Conservation (phyloP, 2,888 invertebrate genomes). For the Crossocerus cetratus region DNA sequence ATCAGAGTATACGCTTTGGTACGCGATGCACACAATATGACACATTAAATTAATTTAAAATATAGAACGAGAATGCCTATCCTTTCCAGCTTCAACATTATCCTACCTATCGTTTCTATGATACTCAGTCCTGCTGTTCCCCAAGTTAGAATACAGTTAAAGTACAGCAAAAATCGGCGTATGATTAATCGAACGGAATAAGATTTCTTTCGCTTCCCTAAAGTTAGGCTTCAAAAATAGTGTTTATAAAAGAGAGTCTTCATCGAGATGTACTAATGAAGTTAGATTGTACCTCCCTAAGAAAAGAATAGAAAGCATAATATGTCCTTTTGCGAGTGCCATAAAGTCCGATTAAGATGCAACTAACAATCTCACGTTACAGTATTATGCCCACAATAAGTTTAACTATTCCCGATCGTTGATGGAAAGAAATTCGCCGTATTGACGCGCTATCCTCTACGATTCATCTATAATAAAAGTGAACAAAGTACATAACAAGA, state of each 20-base stretch:
- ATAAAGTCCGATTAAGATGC: too few species aligned
- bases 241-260: too few species aligned
- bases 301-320: too few species aligned
- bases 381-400: too few species aligned
- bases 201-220: constrained; percentile 18
- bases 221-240: neutral
- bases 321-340: neutral
- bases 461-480: constrained; percentile 28
- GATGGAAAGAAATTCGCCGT: constrained; percentile 17
- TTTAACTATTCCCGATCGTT: constrained; percentile 17
- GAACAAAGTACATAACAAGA: constrained; percentile 20
- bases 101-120: constrained; percentile 6
- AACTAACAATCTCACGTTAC: too few species aligned
- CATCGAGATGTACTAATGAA: too few species aligned
- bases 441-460: constrained; percentile 17
- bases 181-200: constrained; percentile 23
- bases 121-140: too few species aligned
- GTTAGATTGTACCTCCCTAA: too few species aligned
- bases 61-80: constrained; percentile 47
- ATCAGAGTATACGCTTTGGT: constrained; percentile 47
- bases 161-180: neutral
- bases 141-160: too few species aligned
- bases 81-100: constrained; percentile 49
- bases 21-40: constrained; percentile 56
- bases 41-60: constrained; percentile 55